A percentile compares a stretch with the other conserved stretches of the same genome.
Evolutionary conservation across 2,888 invertebrate genomes (phyloP).

Genomic region (Loripinus fragilis): DNA sequence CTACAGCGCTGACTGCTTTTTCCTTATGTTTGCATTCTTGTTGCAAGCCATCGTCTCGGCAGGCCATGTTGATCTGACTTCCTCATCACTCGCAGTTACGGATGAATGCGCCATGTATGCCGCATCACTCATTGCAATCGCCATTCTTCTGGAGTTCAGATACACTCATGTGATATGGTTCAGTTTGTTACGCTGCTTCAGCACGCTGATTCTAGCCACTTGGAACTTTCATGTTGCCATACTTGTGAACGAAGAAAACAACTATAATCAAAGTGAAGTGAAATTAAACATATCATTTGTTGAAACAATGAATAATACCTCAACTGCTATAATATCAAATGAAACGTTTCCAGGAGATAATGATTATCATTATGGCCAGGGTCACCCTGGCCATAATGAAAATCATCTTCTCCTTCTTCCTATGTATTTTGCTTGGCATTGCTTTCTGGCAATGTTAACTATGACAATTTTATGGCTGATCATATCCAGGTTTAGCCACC

Average conservation of each 20-base stretch:
- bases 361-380: too few relatives aligned
- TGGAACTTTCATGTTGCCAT: slow-evolving; percentile 23
- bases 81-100: slow-evolving; percentile 27
- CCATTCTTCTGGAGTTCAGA: slow-evolving; percentile 35
- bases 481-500: slow-evolving; percentile 6
- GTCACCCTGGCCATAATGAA: background rate
- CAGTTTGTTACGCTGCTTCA: slow-evolving; percentile 27
- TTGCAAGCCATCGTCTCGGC: slow-evolving; percentile 32
- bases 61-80: slow-evolving; percentile 5
- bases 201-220: slow-evolving; percentile 36
- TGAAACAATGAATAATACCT: too few relatives aligned
- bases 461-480: slow-evolving; percentile 32
- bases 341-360: too few relatives aligned
- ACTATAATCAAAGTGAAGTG: background rate
- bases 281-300: background rate
- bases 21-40: slow-evolving; percentile 31
- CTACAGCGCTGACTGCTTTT: slow-evolving; percentile 30
- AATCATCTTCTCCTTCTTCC: slow-evolving; percentile 19
- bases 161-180: slow-evolving; percentile 31
- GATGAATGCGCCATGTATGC: slow-evolving; percentile 39
- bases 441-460: slow-evolving; percentile 25
- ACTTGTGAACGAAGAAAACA: background rate
- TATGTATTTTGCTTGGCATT: slow-evolving; percentile 43
- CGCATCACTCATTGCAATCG: slow-evolving; percentile 24
- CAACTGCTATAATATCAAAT: background rate